Evolutionary conservation across 2,113 vertebrate genomes (phyloP).

Genomic region (Hystrix brachyura): DNA sequence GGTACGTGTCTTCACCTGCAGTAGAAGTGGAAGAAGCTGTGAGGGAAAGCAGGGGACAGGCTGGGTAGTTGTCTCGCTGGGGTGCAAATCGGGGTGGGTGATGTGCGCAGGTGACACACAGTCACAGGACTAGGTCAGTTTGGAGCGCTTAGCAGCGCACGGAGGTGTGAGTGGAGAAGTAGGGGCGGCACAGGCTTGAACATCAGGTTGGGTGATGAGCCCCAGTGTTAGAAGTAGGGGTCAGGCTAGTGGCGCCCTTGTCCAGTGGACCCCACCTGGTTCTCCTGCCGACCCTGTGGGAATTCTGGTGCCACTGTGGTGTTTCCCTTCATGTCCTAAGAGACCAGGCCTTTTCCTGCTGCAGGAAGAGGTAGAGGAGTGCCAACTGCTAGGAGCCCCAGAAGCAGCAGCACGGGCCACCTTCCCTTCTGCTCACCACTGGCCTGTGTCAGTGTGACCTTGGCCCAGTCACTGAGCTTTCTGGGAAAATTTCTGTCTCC

Average conservation of each 20-base stretch:
- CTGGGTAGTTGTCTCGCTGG: neutral
- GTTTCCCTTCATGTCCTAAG: neutral
- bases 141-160: neutral
- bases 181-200: too few species aligned
- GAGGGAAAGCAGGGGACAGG: neutral
- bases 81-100: neutral
- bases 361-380: too few species aligned
- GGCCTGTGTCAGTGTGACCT: too few species aligned
- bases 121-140: neutral
- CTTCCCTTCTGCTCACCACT: neutral
- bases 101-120: rapidly evolving
- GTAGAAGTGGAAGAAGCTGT: neutral
- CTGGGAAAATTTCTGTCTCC: neutral
- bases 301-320: neutral
- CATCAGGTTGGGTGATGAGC: too few species aligned
- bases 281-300: neutral
- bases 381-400: neutral
- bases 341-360: neutral
- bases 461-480: neutral
- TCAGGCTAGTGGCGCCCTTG: neutral
- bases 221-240: rapidly evolving
- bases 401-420: neutral
- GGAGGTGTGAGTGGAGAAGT: too few species aligned
- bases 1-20: neutral
- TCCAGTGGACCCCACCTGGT: neutral